These are phyloP conservation scores for Geococcyx californianus DNA, from an alignment of 2,113 vertebrate genomes.

Conservation along the genomic window DNA sequence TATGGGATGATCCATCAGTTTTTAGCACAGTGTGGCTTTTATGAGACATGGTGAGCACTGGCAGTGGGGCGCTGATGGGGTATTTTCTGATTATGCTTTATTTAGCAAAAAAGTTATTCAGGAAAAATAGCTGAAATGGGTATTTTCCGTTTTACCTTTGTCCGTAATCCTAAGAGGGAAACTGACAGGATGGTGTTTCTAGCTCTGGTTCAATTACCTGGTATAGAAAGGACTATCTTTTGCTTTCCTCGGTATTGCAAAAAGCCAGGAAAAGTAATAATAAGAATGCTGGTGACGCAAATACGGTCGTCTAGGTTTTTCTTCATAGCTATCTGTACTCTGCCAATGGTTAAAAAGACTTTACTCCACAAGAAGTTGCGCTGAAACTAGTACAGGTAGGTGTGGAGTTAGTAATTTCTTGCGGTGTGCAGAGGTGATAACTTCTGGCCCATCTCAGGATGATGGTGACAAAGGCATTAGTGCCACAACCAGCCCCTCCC, in stretches of 20 bases:
- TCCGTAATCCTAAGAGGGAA: neutral
- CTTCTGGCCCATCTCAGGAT: neutral
- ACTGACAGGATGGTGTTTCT: neutral
- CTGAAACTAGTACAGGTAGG: neutral
- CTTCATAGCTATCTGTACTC: neutral
- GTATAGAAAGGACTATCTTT: neutral
- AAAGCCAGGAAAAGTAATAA: neutral
- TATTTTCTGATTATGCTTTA: neutral
- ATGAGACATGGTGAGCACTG: rapidly evolving
- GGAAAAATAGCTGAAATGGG: neutral
- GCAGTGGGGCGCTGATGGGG: neutral
- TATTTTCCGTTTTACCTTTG: neutral
- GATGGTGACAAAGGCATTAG: neutral
- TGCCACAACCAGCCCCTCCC: neutral
- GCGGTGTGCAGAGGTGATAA: neutral
- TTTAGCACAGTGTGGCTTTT: neutral
- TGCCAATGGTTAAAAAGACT: neutral
- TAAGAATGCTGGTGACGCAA: neutral
- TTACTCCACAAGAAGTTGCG: neutral
- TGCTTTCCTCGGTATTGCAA: neutral
- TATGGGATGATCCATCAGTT: neutral
- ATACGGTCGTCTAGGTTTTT: neutral
- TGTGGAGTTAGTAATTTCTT: neutral
- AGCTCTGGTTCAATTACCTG: neutral
- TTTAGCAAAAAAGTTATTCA: neutral